A percentile compares a stretch with the other conserved stretches of the same genome.
These are phyloP conservation scores for Phalacrocorax carbo DNA, from an alignment of 2,113 vertebrate genomes.

Conservation along the genomic window DNA sequence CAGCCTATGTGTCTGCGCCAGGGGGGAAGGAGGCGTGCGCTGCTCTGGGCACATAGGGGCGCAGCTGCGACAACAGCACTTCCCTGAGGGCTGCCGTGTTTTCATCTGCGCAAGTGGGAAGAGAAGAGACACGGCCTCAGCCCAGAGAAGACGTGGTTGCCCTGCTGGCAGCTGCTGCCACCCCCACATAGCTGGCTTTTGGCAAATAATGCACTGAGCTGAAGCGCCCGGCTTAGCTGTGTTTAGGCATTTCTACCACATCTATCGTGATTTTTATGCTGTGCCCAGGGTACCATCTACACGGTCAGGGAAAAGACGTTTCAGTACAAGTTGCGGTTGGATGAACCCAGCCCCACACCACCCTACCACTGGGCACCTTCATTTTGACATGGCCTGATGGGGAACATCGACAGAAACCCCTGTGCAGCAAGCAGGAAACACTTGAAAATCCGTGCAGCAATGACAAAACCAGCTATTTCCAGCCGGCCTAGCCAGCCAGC, in stretches of 20 bases:
- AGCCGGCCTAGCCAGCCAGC: neutral
- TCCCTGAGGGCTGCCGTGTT: neutral
- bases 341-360: neutral
- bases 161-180: neutral
- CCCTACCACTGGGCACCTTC: neutral
- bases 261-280: neutral
- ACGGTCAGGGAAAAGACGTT: neutral
- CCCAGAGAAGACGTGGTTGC: neutral
- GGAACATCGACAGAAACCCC: accelerated
- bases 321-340: neutral
- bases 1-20: neutral
- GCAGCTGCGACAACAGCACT: neutral
- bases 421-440: neutral
- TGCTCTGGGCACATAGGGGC: accelerated
- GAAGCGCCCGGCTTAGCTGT: neutral
- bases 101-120: neutral
- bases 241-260: neutral
- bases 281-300: neutral
- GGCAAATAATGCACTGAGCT: neutral
- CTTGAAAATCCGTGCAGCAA: neutral
- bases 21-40: accelerated
- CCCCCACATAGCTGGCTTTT: neutral
- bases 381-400: accelerated
- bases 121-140: neutral
- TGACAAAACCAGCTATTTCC: neutral